Percentiles rank a stretch among this genome's conserved stretches.
These are phyloP conservation scores for Melipona bicolor DNA, from an alignment of 2,888 invertebrate genomes.

Conservation along the genomic window DNA sequence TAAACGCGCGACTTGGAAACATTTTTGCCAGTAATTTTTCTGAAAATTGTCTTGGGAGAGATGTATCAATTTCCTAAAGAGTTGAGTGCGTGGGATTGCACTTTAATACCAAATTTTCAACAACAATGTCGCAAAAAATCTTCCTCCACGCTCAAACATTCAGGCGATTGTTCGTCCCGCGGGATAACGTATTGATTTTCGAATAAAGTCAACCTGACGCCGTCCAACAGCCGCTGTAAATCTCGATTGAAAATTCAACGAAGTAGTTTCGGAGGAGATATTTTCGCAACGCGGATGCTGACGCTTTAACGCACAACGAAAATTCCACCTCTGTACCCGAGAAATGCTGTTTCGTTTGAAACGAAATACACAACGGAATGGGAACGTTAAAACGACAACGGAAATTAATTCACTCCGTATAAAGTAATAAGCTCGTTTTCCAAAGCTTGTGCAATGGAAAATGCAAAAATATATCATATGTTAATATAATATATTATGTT, in stretches of 20 bases:
- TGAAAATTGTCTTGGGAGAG: neutral
- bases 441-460: neutral
- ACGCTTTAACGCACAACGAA: neutral
- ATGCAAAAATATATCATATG: neutral
- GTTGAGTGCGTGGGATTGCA: too few relatives aligned
- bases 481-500: too few relatives aligned
- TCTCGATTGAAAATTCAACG: constrained; percentile 34
- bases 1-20: too few relatives aligned
- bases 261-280: constrained; percentile 26
- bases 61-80: too few relatives aligned
- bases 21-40: neutral
- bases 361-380: neutral
- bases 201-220: constrained; percentile 32
- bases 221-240: constrained; percentile 27
- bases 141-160: too few relatives aligned
- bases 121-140: too few relatives aligned
- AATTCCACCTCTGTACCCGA: neutral
- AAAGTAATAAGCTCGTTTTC: neutral
- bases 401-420: constrained; percentile 2
- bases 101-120: neutral
- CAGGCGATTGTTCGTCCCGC: neutral
- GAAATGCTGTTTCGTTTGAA: too few relatives aligned
- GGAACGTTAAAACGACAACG: neutral
- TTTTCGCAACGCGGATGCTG: neutral
- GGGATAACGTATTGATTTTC: constrained; percentile 38